Percentiles rank a stretch among this genome's conserved stretches.
phyloP scores from a whole-genome alignment of 2,888 invertebrate species.

The Ophion ellenae region DNA sequence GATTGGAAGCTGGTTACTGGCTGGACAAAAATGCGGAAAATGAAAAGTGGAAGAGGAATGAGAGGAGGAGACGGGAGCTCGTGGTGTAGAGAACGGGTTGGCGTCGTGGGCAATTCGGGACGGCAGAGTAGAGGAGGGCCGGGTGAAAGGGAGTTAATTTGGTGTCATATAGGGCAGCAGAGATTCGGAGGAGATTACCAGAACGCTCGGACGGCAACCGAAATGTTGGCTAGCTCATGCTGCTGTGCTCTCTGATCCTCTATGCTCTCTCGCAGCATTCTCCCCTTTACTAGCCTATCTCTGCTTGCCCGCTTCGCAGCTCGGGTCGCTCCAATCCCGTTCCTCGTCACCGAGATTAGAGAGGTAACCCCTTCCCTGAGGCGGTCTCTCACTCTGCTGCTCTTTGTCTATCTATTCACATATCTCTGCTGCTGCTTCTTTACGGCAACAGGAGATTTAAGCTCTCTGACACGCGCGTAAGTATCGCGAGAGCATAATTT shows the following conservation, averaged over 20 bases:
- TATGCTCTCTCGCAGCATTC: constrained; percentile 19
- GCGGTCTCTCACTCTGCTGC: constrained; percentile 18
- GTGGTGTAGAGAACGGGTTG: constrained; percentile 46
- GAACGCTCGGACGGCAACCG: constrained; percentile 66
- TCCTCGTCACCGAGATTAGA: constrained; percentile 54
- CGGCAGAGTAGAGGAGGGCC: constrained; percentile 37
- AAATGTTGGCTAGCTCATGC: constrained; percentile 60
- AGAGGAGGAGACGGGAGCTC: constrained; percentile 34
- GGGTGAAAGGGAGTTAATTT: constrained; percentile 69
- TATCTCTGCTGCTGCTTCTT: not conserved
- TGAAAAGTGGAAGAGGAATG: constrained; percentile 37
- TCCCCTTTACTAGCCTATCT: constrained; percentile 32
- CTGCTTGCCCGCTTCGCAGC: constrained; percentile 50
- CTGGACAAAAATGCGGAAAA: constrained; percentile 46
- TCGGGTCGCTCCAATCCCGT: constrained; percentile 16
- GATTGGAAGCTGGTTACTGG: constrained; percentile 39
- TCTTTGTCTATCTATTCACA: not conserved
- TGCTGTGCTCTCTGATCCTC: constrained; percentile 42
- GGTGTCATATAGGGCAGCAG: constrained; percentile 66
- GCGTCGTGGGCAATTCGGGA: constrained; percentile 42
- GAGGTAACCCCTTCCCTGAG: constrained; percentile 54
- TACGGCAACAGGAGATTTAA: not conserved
- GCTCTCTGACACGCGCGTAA: constrained; percentile 19
- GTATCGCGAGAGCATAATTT: constrained; percentile 29
- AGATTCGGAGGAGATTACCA: constrained; percentile 69